Evolutionary conservation across 2,113 vertebrate species (phyloP).

Genomic region (Muscicapa adusta): DNA sequence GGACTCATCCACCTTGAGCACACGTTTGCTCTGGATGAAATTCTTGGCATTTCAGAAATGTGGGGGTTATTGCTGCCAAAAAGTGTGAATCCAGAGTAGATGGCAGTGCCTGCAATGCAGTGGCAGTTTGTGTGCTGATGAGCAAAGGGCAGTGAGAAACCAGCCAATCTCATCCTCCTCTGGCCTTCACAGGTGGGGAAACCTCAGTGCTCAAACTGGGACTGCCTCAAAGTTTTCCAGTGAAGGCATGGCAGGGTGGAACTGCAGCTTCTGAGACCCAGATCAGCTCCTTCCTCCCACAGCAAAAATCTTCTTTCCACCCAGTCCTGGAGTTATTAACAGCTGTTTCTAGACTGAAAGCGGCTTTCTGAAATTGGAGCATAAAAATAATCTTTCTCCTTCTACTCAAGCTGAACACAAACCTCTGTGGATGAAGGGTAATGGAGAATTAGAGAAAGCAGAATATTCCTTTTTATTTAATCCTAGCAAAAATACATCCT

Average conservation of each 20-base stretch:
- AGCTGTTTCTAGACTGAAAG: constrained; percentile 40
- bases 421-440: not conserved
- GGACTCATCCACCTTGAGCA: accelerated
- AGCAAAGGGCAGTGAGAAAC: not conserved
- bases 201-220: not conserved
- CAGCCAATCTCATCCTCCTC: not conserved
- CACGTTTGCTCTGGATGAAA: accelerated
- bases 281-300: not conserved
- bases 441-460: constrained; percentile 28
- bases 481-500: constrained; percentile 33
- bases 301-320: not conserved
- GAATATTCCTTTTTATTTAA: constrained; percentile 31
- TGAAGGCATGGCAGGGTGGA: not conserved
- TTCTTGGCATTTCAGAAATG: not conserved
- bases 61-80: not conserved
- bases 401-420: not conserved
- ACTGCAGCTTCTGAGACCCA: not conserved
- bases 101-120: not conserved
- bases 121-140: not conserved
- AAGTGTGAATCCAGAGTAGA: not conserved
- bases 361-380: constrained; percentile 34
- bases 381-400: constrained; percentile 31
- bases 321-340: not conserved
- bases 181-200: not conserved
- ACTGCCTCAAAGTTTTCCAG: not conserved